These are phyloP conservation scores for Phylloscopus trochilus DNA, from an alignment of 2,113 vertebrate genomes.

Conservation along the genomic window DNA sequence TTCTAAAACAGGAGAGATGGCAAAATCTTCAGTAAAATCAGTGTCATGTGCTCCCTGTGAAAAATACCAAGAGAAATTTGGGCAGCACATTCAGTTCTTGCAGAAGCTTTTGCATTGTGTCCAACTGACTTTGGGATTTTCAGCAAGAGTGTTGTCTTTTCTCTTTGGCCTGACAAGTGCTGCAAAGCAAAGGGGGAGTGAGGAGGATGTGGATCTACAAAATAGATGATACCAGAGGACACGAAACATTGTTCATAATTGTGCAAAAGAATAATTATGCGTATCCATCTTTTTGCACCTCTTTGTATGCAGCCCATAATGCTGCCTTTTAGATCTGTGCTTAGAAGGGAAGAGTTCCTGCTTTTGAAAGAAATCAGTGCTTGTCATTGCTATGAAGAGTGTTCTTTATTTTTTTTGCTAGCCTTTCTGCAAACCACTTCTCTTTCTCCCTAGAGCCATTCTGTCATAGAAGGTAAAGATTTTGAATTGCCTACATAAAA, in stretches of 20 bases:
- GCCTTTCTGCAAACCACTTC: constrained; percentile 21
- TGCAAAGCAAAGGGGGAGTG: background rate
- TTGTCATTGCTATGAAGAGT: constrained; percentile 2
- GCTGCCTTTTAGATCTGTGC: constrained; percentile 3
- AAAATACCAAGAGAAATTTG: background rate
- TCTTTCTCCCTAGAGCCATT: constrained; percentile 40
- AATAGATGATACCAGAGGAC: background rate
- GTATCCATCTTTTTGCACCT: background rate
- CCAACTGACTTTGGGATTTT: background rate
- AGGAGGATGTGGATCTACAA: background rate
- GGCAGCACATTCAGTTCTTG: background rate
- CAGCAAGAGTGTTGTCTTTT: background rate
- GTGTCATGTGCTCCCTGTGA: background rate
- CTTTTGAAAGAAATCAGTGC: background rate
- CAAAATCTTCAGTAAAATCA: background rate
- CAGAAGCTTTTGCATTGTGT: background rate
- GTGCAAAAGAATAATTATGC: background rate
- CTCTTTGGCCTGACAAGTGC: background rate
- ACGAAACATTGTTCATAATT: background rate
- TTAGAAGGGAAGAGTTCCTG: background rate
- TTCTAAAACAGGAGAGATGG: background rate
- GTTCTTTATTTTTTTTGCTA: background rate
- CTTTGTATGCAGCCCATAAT: constrained; percentile 18
- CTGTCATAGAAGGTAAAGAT: constrained; percentile 44
- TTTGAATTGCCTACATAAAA: constrained; percentile 35